Evolutionary conservation across 1,140 invertebrate species (phyloP).

Genomic region (Platorchestia sp.): DNA sequence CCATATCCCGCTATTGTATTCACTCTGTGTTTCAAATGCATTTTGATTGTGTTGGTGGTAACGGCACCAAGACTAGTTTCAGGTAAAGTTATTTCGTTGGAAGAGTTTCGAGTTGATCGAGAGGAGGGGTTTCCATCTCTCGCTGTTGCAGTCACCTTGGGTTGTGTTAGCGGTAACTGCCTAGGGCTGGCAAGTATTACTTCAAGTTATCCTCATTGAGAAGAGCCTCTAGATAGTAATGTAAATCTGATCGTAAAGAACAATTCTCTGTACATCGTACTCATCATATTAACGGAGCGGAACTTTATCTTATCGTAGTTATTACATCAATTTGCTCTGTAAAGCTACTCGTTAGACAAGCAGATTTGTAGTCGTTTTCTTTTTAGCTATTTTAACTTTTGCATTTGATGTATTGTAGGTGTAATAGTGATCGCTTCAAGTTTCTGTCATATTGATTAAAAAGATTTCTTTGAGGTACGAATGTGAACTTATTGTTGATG

Average conservation of each 20-base stretch:
- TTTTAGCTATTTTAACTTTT: background rate
- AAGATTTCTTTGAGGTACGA: background rate
- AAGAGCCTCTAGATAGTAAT: no score
- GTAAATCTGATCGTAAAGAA: background rate
- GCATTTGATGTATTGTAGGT: background rate
- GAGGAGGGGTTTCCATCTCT: no score
- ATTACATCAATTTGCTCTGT: background rate
- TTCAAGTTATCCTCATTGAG: no score
- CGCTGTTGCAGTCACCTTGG: no score
- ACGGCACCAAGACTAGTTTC: background rate
- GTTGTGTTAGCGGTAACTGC: no score
- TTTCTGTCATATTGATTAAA: background rate
- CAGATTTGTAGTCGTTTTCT: background rate
- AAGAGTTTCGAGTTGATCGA: background rate
- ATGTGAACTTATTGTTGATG: background rate
- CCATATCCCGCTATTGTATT: slow-evolving; percentile 24
- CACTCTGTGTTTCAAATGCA: background rate
- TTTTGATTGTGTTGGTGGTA: background rate
- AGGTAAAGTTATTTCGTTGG: background rate
- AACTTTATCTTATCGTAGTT: background rate
- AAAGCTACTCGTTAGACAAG: background rate
- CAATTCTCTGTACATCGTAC: background rate
- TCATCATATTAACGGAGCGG: background rate
- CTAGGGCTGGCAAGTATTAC: no score
- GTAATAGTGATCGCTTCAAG: background rate